A percentile compares a stretch with the other conserved stretches of the same genome.
These are phyloP conservation scores for Copsychus sechellarum DNA, from an alignment of 2,113 vertebrate species.

Conservation along the genomic window DNA sequence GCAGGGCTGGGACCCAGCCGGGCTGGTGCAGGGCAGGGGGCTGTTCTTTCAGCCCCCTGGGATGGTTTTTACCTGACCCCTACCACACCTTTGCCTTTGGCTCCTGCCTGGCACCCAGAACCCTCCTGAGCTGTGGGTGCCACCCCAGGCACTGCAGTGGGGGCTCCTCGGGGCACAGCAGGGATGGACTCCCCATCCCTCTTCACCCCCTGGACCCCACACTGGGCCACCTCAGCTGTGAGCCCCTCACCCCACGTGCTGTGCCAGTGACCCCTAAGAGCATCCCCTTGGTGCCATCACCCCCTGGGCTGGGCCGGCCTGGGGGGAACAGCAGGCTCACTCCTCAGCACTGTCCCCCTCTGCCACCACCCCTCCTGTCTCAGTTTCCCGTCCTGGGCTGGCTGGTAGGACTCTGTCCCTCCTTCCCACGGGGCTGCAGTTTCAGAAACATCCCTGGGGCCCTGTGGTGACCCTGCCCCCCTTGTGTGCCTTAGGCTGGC, in stretches of 20 bases:
- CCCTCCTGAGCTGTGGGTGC: rapidly evolving
- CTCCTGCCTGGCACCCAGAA: neutral
- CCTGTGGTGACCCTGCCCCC: neutral
- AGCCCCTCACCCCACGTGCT: rapidly evolving
- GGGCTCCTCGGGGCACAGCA: neutral
- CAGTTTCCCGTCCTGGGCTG: neutral
- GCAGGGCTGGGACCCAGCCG: neutral
- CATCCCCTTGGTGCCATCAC: neutral
- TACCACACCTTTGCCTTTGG: neutral
- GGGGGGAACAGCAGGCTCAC: neutral
- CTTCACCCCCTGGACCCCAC: neutral
- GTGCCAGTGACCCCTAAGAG: neutral
- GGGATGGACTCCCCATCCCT: neutral
- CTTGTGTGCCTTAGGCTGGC: neutral
- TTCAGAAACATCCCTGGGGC: rapidly evolving
- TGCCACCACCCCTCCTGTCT: neutral
- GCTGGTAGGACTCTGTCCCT: neutral
- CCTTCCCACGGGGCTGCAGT: neutral
- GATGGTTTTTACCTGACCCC: neutral
- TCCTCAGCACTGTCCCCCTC: neutral
- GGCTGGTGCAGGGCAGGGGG: rapidly evolving
- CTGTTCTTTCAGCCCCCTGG: neutral
- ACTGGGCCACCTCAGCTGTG: no score
- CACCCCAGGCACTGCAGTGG: rapidly evolving
- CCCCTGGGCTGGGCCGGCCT: neutral